These are phyloP conservation scores for Cryptocheilus praepositus DNA, from an alignment of 2,888 invertebrate species.

Conservation along the genomic window DNA sequence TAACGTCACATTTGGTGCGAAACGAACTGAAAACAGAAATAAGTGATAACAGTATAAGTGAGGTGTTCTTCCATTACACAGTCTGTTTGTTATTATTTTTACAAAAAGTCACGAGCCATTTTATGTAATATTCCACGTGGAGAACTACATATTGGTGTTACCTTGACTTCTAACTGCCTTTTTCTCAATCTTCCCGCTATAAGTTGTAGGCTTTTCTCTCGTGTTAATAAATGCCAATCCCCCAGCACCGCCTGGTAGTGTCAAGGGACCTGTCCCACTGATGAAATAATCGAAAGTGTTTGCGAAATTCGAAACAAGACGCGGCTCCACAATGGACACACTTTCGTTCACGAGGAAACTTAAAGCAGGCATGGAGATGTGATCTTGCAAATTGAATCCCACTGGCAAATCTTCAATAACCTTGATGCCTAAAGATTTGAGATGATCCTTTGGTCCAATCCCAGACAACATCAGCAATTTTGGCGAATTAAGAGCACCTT, in stretches of 20 bases:
- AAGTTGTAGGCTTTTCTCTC: constrained; percentile 59
- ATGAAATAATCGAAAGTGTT: constrained; percentile 80
- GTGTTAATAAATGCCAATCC: constrained; percentile 86
- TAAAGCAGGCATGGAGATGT: constrained; percentile 84
- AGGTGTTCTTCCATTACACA: no score
- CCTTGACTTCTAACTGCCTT: background rate
- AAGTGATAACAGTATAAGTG: no score
- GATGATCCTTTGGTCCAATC: constrained; percentile 82
- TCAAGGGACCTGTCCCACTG: constrained; percentile 82
- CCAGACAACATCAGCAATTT: constrained; percentile 92
- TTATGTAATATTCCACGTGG: no score
- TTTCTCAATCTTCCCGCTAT: constrained; percentile 2
- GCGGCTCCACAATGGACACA: constrained; percentile 81
- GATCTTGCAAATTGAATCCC: constrained; percentile 89
- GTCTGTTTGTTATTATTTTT: no score
- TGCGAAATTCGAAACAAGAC: constrained; percentile 75
- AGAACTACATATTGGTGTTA: background rate
- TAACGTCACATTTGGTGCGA: no score
- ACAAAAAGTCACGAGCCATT: no score
- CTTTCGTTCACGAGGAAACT: constrained; percentile 84
- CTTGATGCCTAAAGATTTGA: constrained; percentile 78
- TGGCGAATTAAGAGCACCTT: constrained; percentile 89
- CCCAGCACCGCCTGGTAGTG: constrained; percentile 86
- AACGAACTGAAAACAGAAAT: no score
- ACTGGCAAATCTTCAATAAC: constrained; percentile 84